Base-by-base conservation (phyloP, 2,888 invertebrate species). In the Oscheius sp. region DNA sequence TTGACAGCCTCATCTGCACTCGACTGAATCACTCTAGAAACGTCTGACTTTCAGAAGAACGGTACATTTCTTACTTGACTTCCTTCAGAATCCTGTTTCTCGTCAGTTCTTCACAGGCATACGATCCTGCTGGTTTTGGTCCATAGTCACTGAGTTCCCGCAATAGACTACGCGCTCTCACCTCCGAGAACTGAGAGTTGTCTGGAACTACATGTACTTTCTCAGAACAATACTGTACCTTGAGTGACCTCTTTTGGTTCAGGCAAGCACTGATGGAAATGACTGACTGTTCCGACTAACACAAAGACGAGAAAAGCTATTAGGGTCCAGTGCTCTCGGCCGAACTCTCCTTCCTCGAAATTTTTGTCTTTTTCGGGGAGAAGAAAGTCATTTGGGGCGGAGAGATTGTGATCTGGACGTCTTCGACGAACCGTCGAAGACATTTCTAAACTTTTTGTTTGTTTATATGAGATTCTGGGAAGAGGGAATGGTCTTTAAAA, bases 81-180 rank as follows among this genome's bases (percentile, higher is more conserved):
- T 85, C 84, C 47, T 75, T 57, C 2, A 81, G 35, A 47, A 85
- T 82, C 42, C 79, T 73, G 63, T 78, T 76, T 42, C 82, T 77
- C 4, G 85, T 79, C 9, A 79, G 48, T n/a, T 73, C 74, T 66
- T 84, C 85, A 66, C 85, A 84, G 71, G 82, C 79, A 57, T 76
- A 73, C 11, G 79, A 79, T 47, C 85, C 85, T 32, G 83, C 79
- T 4, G 84, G 84, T 75, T 85, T 85, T 74, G 83, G 80, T 0
- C 85, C 85, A 62, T 68, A 77, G 51, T 80, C 78, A 2, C 83
- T 82, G 33, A 84, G 58, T 51, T 82, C 80, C 21, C 80, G 74
- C 2, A 85, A 75, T 1, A 84, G 73, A 50, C 59, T 60, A 0
- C 77, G 59, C 1, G 81, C 84, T 32, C 85, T 74, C 9, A 74